These are phyloP conservation scores for Cossypha niveicapilla DNA, from an alignment of 2,797 vertebrate species.

Conservation along the genomic window DNA sequence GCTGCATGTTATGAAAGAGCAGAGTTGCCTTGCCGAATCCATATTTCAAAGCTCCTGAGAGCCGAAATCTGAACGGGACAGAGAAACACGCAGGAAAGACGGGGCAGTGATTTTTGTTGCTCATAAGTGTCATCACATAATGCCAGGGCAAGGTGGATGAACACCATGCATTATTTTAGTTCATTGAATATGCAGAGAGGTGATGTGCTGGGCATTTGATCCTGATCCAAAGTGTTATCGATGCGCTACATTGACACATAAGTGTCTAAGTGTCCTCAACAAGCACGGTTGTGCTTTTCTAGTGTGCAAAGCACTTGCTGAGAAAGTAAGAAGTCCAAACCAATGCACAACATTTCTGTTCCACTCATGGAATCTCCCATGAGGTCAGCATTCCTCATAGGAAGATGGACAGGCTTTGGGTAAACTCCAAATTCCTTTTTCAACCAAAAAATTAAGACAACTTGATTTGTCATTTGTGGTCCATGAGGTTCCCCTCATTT, in stretches of 20 bases:
- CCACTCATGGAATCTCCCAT: not conserved
- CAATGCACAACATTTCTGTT: not conserved
- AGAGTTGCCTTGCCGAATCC: conserved; percentile 13
- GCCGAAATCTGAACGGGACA: not conserved
- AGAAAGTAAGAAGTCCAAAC: not conserved
- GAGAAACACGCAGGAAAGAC: not conserved
- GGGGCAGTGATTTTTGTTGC: conserved; percentile 15
- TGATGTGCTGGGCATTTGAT: not conserved
- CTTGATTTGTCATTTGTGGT: not conserved
- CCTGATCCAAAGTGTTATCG: not conserved
- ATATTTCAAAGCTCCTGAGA: conserved; percentile 28
- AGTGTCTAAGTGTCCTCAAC: not conserved
- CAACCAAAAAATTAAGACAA: not conserved
- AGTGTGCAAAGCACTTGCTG: not conserved
- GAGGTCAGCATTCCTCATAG: not conserved
- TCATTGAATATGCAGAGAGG: not conserved
- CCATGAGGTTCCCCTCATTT: not conserved
- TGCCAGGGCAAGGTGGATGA: conserved; percentile 24
- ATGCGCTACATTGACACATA: not conserved
- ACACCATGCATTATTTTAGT: not conserved
- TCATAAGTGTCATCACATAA: not conserved
- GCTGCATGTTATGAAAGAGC: not conserved
- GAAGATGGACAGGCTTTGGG: not conserved
- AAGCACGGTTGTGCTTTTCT: not conserved
- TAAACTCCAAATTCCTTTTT: not conserved